Percentiles rank a stretch among this genome's conserved stretches.
Evolutionary conservation across 1,140 invertebrate species (phyloP).

Genomic region (Brachionus asplanchnoidis): DNA sequence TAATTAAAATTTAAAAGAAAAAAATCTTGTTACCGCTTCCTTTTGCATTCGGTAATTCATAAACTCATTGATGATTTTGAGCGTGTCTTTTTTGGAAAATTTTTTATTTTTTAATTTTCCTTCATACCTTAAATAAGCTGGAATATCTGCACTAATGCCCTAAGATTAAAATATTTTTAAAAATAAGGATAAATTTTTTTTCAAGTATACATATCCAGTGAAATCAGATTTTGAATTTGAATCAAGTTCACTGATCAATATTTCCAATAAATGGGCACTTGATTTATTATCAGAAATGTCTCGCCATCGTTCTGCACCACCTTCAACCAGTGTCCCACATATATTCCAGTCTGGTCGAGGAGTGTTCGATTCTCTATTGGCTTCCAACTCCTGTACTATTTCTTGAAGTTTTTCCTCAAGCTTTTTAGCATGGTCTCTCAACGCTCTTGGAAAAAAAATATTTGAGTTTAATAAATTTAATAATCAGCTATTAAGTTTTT

Average conservation of each 20-base stretch:
- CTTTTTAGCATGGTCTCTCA: slow-evolving; percentile 52
- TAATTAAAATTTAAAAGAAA: no score
- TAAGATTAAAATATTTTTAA: background rate
- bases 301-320: slow-evolving; percentile 52
- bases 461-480: background rate
- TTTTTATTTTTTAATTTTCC: slow-evolving; percentile 18
- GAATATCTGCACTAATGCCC: background rate
- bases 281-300: slow-evolving; percentile 52
- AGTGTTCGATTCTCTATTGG: slow-evolving; percentile 50
- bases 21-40: background rate
- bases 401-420: slow-evolving; percentile 54
- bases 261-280: slow-evolving; percentile 52
- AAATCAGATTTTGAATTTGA: slow-evolving; percentile 43
- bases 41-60: slow-evolving; percentile 20
- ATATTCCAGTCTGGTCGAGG: slow-evolving; percentile 55
- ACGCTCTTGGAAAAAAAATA: slow-evolving; percentile 46
- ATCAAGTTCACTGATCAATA: slow-evolving; percentile 51
- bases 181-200: background rate
- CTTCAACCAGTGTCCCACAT: slow-evolving; percentile 50
- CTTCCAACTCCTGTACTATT: slow-evolving; percentile 53
- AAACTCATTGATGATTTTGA: background rate
- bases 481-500: background rate
- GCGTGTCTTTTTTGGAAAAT: slow-evolving; percentile 14
- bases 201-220: background rate
- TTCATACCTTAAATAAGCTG: slow-evolving; percentile 11